A percentile compares a stretch with the other conserved stretches of the same genome.
phyloP scores from a whole-genome alignment of 2,113 vertebrate species.

The Stigmatopora argus region DNA sequence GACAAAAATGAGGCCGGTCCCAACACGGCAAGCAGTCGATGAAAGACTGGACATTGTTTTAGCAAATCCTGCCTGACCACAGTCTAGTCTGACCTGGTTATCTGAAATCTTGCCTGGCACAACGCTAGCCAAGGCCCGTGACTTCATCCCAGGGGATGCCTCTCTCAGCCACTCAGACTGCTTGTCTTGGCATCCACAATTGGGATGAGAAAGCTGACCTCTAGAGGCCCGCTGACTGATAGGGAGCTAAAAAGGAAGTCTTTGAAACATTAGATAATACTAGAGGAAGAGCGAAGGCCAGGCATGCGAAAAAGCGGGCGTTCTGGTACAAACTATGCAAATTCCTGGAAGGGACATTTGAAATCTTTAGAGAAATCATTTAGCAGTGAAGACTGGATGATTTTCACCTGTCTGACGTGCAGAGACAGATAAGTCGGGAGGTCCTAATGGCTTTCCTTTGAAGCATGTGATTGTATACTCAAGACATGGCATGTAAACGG shows the following conservation, averaged over 20 bases:
- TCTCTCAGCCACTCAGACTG: conserved; percentile 50
- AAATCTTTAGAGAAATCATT: conserved; percentile 22
- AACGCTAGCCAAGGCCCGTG: conserved; percentile 41
- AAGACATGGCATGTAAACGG: conserved; percentile 1
- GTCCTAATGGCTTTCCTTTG: background rate
- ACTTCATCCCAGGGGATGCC: conserved; percentile 47
- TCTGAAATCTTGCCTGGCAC: conserved; percentile 47
- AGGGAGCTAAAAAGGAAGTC: conserved; percentile 71
- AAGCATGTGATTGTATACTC: conserved; percentile 22
- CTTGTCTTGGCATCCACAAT: conserved; percentile 63
- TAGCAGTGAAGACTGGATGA: background rate
- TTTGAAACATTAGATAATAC: conserved; percentile 72
- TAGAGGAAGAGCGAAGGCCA: conserved; percentile 48
- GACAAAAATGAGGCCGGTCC: too few species aligned
- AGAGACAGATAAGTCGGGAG: conserved; percentile 10
- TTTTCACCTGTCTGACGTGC: conserved; percentile 8
- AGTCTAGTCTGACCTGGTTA: conserved; percentile 23
- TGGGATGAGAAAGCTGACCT: conserved; percentile 63
- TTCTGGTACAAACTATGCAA: conserved; percentile 45
- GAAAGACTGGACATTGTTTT: conserved; percentile 27
- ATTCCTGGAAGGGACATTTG: conserved; percentile 17
- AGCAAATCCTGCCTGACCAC: conserved; percentile 14
- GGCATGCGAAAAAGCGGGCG: conserved; percentile 41
- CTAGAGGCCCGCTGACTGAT: conserved; percentile 64
- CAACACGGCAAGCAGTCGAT: conserved; percentile 26